phyloP scores from a whole-genome alignment of 2,113 vertebrate genomes.

The Oncorhynchus gorbuscha region DNA sequence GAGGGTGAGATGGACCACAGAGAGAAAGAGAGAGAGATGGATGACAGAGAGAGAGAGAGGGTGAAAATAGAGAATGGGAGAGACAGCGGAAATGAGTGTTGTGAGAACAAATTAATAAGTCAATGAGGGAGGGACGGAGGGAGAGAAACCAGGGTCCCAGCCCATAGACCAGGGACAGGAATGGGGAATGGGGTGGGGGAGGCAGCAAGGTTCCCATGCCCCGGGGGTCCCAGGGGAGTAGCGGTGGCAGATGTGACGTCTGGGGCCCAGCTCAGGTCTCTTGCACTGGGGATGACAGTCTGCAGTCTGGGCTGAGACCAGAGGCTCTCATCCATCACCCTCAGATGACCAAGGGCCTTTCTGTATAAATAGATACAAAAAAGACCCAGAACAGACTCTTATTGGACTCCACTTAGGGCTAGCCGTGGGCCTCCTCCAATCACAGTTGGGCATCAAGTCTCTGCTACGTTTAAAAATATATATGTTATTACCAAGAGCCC shows the following conservation, averaged over 20 bases:
- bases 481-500: background rate
- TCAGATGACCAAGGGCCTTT: background rate
- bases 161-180: background rate
- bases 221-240: slow-evolving; percentile 65
- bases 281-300: slow-evolving; percentile 7
- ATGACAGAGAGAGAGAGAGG: slow-evolving; percentile 24
- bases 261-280: slow-evolving; percentile 48
- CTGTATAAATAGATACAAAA: slow-evolving; percentile 26
- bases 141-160: slow-evolving; percentile 30
- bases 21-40: background rate
- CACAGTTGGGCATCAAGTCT: slow-evolving; percentile 4
- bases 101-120: background rate
- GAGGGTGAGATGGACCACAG: background rate
- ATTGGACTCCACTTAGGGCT: slow-evolving; percentile 22
- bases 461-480: background rate
- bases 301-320: slow-evolving; percentile 35
- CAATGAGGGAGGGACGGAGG: slow-evolving; percentile 2
- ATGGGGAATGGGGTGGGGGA: background rate
- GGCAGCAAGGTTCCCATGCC: slow-evolving; percentile 73
- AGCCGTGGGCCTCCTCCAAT: slow-evolving; percentile 11
- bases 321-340: slow-evolving; percentile 47
- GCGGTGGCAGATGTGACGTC: slow-evolving; percentile 75
- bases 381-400: background rate
- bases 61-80: slow-evolving; percentile 30
- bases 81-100: slow-evolving; percentile 23